Base-by-base conservation (phyloP, 2,797 vertebrate genomes). In the Mormyrops attenuatus region DNA sequence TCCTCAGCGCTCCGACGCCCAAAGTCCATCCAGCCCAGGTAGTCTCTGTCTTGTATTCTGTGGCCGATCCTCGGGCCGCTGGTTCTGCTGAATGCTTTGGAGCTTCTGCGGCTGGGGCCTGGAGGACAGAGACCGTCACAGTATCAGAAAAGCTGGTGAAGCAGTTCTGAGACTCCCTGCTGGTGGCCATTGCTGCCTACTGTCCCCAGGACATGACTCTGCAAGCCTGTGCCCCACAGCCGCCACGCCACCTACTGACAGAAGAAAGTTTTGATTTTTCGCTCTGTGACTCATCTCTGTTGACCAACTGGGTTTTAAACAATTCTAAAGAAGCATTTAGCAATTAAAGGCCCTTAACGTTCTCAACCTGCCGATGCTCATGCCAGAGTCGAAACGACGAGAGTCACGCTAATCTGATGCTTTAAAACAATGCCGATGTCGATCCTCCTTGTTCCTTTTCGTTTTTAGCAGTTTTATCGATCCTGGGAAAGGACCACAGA, bases 21-120 rank as follows among this genome's bases (percentile, higher is more conserved):
- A 89, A 99, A 99, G 94, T 99, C 98, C 98, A 99, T 99, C 98
- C 98, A 99, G 92, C 98, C 98, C 90, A 97, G 94, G 94, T 99
- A 99, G 94, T 99, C 98, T 93, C 98, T 96, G 96, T 99, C 98
- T 85, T 96, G 97, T 97, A 99, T 98, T 94, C 97, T 97, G 95
- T 98, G 98, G 41, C 93, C 95, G 38, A 97, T 95, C 88, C 96
- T 95, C 1, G 94, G 91, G 86, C 91, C 95, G 82, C 96, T 96
- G 93, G 97, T 94, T 93, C 96, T 96, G 94, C 94, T 97, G 93
- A 93, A 97, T 80, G 97, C 88, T 50, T 95, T 90, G n/a, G 97
- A 95, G 92, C 95, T 92, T 84, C 95, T 96, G 88, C 95, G 95
- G 80, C 94, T 91, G 85, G 96, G 91, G 87, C 95, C 97, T 97